These are phyloP conservation scores for Shinisaurus crocodilurus DNA, from an alignment of 2,113 vertebrate genomes.

Conservation along the genomic window DNA sequence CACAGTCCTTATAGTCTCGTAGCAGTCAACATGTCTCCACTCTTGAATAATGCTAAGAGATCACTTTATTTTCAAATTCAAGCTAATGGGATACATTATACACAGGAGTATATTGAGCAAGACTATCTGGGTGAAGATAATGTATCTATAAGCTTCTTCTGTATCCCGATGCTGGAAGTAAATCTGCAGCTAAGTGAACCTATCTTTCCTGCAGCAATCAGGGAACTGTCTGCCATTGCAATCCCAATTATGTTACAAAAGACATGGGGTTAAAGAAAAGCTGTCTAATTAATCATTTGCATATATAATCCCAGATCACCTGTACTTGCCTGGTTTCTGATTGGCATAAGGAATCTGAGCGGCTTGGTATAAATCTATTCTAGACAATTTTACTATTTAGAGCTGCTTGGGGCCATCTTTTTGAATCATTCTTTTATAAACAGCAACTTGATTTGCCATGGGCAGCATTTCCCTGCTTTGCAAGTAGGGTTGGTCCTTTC, in stretches of 20 bases:
- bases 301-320: conserved; percentile 4
- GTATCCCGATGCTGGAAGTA: neutral
- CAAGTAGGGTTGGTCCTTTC: too few relatives aligned
- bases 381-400: neutral
- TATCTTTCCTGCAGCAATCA: neutral
- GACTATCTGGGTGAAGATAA: neutral
- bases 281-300: conserved; percentile 34
- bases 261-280: neutral
- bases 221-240: neutral
- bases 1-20: too few relatives aligned
- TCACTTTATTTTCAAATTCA: neutral
- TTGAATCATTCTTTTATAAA: neutral
- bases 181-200: neutral
- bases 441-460: neutral
- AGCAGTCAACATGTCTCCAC: neutral
- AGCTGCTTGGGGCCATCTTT: neutral
- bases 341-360: neutral
- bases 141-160: neutral
- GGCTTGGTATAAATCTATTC: neutral
- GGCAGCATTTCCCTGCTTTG: neutral
- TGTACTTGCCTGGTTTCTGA: neutral
- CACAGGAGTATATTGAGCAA: neutral
- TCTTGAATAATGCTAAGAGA: neutral
- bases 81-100: neutral
- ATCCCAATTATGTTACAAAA: neutral